These are phyloP conservation scores for Asbolus verrucosus DNA, from an alignment of 1,140 invertebrate genomes.

Conservation along the genomic window DNA sequence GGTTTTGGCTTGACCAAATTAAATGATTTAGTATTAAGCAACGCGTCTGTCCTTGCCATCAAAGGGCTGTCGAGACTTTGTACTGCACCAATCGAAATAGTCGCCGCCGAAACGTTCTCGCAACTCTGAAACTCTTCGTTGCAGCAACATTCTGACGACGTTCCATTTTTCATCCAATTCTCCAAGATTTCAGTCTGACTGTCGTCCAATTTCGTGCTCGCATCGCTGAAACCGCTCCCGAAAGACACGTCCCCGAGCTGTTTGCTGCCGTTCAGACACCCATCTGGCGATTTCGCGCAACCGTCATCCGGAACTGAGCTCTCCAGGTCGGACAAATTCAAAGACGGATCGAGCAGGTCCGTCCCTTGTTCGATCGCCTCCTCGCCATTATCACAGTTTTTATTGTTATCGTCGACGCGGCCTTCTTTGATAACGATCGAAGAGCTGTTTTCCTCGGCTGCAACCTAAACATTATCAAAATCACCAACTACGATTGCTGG, in stretches of 20 bases:
- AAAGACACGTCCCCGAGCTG: no score
- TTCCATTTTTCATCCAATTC: slow-evolving; percentile 56
- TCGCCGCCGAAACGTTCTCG: background rate
- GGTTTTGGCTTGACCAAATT: slow-evolving; percentile 63
- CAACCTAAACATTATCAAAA: background rate
- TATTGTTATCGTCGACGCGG: slow-evolving; percentile 37
- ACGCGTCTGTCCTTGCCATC: slow-evolving; percentile 60
- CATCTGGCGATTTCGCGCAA: no score
- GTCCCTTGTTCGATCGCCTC: slow-evolving; percentile 54
- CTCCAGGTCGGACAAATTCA: slow-evolving; percentile 39
- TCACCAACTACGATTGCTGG: background rate
- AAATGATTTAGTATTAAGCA: slow-evolving; percentile 61
- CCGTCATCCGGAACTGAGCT: no score
- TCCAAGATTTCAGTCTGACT: slow-evolving; percentile 55
- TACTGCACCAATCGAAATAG: slow-evolving; percentile 11
- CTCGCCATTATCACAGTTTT: slow-evolving; percentile 41
- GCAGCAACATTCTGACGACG: slow-evolving; percentile 48
- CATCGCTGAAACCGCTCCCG: background rate
- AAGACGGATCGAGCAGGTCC: slow-evolving; percentile 51
- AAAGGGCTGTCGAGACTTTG: slow-evolving; percentile 51
- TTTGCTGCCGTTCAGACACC: slow-evolving; percentile 7
- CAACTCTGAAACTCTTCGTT: slow-evolving; percentile 47
- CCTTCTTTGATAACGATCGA: slow-evolving; percentile 40
- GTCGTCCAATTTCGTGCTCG: background rate
- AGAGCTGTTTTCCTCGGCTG: slow-evolving; percentile 11